phyloP scores from a whole-genome alignment of 37 sponge, comb jelly and placozoan species.

The Eunapius fragilis region DNA sequence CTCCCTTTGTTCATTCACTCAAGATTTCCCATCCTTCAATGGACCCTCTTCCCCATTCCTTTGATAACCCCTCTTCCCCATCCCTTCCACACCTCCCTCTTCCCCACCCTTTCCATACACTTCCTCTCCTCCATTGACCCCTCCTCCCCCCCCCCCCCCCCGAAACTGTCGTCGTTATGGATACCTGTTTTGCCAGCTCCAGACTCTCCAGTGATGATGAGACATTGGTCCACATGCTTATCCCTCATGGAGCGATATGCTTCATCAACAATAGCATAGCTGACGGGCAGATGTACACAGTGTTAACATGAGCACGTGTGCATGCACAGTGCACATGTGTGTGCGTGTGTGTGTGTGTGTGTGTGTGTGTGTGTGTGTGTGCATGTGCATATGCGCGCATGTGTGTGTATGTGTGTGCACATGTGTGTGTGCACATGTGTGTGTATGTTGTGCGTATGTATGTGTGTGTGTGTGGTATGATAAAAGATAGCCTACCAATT shows the following conservation, averaged over 20 bases:
- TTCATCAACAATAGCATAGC: slow-evolving; percentile 80
- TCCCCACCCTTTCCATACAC: background rate
- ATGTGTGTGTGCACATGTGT: background rate
- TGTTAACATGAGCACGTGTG: background rate
- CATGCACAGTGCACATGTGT: no score
- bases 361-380: slow-evolving; percentile 10
- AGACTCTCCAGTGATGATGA: slow-evolving; percentile 91
- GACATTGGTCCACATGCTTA: slow-evolving; percentile 72
- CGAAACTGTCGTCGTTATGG: background rate
- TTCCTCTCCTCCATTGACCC: no score
- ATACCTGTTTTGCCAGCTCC: slow-evolving; percentile 86
- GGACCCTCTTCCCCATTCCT: no score
- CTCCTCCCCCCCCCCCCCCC: no score
- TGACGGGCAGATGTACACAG: background rate
- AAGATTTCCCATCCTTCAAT: no score
- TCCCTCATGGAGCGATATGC: slow-evolving; percentile 88
- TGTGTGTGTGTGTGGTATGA: background rate
- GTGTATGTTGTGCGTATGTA: background rate
- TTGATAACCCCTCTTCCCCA: background rate
- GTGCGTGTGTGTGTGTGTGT: slow-evolving; percentile 5
- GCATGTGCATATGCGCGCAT: background rate
- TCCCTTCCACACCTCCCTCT: background rate
- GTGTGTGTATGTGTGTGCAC: background rate
- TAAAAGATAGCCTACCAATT: no score
- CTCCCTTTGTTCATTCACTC: no score